Evolutionary conservation across 1,140 invertebrate species (phyloP).

Genomic region (Gryllus bimaculatus): DNA sequence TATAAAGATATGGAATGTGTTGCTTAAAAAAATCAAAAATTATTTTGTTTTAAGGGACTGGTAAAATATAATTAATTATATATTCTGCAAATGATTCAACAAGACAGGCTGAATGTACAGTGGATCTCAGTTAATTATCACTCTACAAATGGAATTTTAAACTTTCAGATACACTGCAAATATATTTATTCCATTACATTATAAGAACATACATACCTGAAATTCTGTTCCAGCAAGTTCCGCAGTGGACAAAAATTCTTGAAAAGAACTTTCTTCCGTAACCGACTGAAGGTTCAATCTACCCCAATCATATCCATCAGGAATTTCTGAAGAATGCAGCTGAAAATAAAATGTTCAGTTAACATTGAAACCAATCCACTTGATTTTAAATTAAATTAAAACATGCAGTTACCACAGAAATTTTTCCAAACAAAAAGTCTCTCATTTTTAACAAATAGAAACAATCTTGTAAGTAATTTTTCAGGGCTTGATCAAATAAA

Average conservation of each 20-base stretch:
- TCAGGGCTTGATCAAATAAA: too few relatives aligned
- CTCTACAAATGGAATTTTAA: background rate
- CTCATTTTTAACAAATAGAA: too few relatives aligned
- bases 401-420: background rate
- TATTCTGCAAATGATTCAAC: too few relatives aligned
- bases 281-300: conserved; percentile 84
- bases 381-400: background rate
- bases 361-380: background rate
- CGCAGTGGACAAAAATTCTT: conserved; percentile 91
- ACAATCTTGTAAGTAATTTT: too few relatives aligned
- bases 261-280: conserved; percentile 89
- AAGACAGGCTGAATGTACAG: background rate
- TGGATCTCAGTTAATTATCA: background rate
- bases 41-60: too few relatives aligned
- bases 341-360: conserved; percentile 35
- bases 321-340: conserved; percentile 78
- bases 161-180: background rate
- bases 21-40: too few relatives aligned
- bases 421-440: too few relatives aligned
- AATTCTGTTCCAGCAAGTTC: conserved; percentile 90
- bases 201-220: conserved; percentile 33
- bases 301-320: conserved; percentile 85
- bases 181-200: too few relatives aligned
- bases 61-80: too few relatives aligned
- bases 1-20: too few relatives aligned